Evolutionary conservation across 2,797 vertebrate genomes (phyloP).

Genomic region (Melopsittacus undulatus): DNA sequence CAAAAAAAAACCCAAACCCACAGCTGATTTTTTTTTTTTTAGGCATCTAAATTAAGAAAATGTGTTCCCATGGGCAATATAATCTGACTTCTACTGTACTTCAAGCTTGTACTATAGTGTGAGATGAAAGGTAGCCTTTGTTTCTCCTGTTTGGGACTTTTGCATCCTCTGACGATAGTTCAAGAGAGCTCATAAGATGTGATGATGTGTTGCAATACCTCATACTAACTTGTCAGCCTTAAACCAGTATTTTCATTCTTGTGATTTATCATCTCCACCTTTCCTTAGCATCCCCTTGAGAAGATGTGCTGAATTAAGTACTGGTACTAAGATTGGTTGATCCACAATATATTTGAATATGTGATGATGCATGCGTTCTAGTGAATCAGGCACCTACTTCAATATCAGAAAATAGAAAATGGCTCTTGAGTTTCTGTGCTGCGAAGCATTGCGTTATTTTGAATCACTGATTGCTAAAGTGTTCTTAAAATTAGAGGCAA

Average conservation of each 20-base stretch:
- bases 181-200: not conserved
- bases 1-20: not conserved
- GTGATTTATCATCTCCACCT: not conserved
- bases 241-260: not conserved
- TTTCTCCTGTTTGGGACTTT: not conserved
- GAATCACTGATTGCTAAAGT: not conserved
- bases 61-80: not conserved
- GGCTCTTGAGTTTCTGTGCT: slow-evolving; percentile 5
- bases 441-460: not conserved
- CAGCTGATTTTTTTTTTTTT: not conserved
- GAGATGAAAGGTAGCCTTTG: not conserved
- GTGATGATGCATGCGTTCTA: not conserved
- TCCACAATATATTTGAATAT: not conserved
- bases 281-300: not conserved
- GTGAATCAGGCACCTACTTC: not conserved
- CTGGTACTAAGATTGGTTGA: not conserved
- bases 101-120: not conserved
- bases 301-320: not conserved
- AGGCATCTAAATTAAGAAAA: not conserved
- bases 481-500: slow-evolving; percentile 8
- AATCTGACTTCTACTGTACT: not conserved
- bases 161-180: not conserved
- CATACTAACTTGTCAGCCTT: not conserved
- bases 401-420: slow-evolving; percentile 6
- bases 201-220: not conserved